Evolutionary conservation across 2,113 vertebrate species (phyloP), one percentile per base, ranked within the genome.

Genomic region (Cebidichthys violaceus): DNA sequence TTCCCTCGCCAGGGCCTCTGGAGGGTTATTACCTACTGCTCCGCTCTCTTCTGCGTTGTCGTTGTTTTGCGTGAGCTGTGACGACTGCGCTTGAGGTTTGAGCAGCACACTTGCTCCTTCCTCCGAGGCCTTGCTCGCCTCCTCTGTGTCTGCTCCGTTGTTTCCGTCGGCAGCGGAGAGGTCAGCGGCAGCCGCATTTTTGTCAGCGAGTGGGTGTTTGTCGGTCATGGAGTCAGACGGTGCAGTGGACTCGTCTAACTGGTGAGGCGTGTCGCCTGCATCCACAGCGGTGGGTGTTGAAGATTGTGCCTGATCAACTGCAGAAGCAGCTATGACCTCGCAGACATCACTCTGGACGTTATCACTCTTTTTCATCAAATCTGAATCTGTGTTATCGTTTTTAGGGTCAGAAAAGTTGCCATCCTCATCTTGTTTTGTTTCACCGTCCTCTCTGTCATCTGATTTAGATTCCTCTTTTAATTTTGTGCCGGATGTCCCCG

Each of bases 101-200:
- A 92, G 83, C n/a, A 93, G 86, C 2, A 87, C 86, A 2, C 89
- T 91, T 0, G 75, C 87, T 79, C 90, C 93, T 86, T 92, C 93
- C 59, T 88, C 88, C 0, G 91, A 93, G 41, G 77, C 73, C 20
- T 91, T 92, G 74, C 84, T 90, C 20, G 37, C 79, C 43, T 92
- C 86, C 55, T 92, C 91, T 1, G 61, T 61, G 33, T 90, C 82
- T 6, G 15, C 52, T 72, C 72, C 83, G 7, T 89, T 88, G 22
- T 88, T 90, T 75, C 75, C 73, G 0, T 84, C 69, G 0, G 66
- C 64, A 7, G 69, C 83, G 69, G 73, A 59, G 5, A 39, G 15
- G 7, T 84, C 80, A 29, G 4, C 35, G 0, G n/a, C 50, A 13
- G 31, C 37, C 6, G 29, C 8, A 6, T 83, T 73, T 35, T 73